Conservation (phyloP, 1,140 invertebrate genomes). For the Tetraneura akinire region DNA sequence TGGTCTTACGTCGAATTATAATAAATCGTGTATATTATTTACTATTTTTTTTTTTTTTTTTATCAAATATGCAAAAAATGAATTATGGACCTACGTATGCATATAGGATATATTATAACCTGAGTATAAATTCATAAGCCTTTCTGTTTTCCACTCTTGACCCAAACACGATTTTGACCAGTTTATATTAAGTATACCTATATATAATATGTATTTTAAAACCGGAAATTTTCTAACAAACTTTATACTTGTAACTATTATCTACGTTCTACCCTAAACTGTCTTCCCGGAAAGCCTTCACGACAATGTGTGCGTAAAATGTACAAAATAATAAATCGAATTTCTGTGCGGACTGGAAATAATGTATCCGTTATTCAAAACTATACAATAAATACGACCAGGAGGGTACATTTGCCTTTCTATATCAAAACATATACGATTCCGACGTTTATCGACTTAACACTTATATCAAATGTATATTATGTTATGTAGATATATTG, state of each 20-base stretch:
- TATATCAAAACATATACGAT: background rate
- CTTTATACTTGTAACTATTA: background rate
- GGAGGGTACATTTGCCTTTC: too few species aligned
- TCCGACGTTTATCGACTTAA: too few species aligned
- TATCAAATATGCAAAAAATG: too few species aligned
- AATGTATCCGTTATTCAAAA: background rate
- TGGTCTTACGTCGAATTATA: too few species aligned
- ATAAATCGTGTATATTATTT: too few species aligned
- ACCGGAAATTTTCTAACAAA: constrained; percentile 24
- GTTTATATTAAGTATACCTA: too few species aligned
- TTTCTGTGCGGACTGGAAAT: background rate
- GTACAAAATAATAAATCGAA: background rate
- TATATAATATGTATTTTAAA: background rate
- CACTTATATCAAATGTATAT: too few species aligned
- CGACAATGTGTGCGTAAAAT: background rate
- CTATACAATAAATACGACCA: too few species aligned
- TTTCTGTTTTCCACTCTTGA: background rate
- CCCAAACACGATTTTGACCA: constrained; percentile 10
- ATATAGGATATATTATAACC: background rate
- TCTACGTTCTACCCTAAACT: background rate
- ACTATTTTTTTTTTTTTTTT: too few species aligned
- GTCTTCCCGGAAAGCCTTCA: background rate
- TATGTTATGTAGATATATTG: too few species aligned
- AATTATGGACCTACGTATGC: too few species aligned
- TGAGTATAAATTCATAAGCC: background rate